These are phyloP conservation scores for Scomber japonicus DNA, from an alignment of 2,113 vertebrate genomes.

Conservation along the genomic window DNA sequence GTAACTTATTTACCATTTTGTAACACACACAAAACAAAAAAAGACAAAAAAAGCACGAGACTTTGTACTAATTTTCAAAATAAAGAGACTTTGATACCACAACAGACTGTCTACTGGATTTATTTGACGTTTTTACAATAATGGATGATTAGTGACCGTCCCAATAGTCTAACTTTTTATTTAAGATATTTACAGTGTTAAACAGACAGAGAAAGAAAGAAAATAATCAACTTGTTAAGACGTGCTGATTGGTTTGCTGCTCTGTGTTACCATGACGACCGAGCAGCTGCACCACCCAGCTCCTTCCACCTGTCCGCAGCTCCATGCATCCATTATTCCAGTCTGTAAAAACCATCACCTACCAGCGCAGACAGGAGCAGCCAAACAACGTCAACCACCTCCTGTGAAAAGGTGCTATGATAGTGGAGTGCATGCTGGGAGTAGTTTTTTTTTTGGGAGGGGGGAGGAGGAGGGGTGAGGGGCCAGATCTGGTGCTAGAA, in stretches of 20 bases:
- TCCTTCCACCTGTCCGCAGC: background rate
- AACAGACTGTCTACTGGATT: slow-evolving; percentile 57
- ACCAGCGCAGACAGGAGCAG: background rate
- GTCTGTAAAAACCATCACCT: slow-evolving; percentile 5
- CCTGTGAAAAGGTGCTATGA: background rate
- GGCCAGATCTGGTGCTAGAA: slow-evolving; percentile 18
- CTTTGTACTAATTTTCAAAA: slow-evolving; percentile 89
- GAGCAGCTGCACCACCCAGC: slow-evolving; percentile 2
- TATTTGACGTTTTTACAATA: slow-evolving; percentile 54
- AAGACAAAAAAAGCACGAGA: slow-evolving; percentile 38
- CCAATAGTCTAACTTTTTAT: slow-evolving; percentile 64
- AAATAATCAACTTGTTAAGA: slow-evolving; percentile 64
- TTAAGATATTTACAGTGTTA: slow-evolving; percentile 84
- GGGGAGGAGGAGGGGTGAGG: too few species aligned
- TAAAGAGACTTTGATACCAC: slow-evolving; percentile 84
- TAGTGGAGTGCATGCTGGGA: slow-evolving; percentile 76
- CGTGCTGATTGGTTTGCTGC: slow-evolving; percentile 62
- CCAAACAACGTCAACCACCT: background rate
- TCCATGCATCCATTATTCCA: slow-evolving; percentile 19
- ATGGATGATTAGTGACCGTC: slow-evolving; percentile 54
- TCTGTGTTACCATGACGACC: slow-evolving; percentile 50
- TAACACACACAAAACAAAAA: slow-evolving; percentile 56
- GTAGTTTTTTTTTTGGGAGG: background rate
- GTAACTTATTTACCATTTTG: slow-evolving; percentile 80
- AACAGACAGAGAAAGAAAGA: slow-evolving; percentile 54